Evolutionary conservation across 2,113 vertebrate genomes (phyloP).

Genomic region (Numida meleagris): DNA sequence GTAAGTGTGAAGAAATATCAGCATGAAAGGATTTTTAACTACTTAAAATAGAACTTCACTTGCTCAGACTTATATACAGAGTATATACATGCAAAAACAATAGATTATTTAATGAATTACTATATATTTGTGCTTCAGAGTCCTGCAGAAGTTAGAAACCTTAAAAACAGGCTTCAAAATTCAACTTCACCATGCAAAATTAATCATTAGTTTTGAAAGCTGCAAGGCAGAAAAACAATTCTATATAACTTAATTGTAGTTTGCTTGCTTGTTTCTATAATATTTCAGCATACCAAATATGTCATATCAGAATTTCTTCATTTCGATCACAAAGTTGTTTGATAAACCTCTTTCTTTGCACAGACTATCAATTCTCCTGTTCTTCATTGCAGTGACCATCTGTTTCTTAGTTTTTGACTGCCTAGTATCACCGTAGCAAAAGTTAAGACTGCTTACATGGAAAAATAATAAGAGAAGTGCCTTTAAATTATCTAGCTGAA

Average conservation of each 20-base stretch:
- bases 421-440: not conserved
- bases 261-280: not conserved
- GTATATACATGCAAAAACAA: not conserved
- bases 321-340: not conserved
- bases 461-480: constrained; percentile 7
- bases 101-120: not conserved
- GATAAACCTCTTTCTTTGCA: not conserved
- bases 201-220: not conserved
- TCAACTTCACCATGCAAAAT: not conserved
- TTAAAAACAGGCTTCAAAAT: not conserved
- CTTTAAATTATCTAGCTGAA: not conserved
- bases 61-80: not conserved
- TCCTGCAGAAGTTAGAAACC: not conserved
- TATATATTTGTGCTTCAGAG: not conserved
- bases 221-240: not conserved
- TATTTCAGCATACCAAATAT: not conserved
- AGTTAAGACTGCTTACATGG: not conserved
- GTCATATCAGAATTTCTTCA: not conserved
- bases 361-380: not conserved
- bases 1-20: not conserved
- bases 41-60: not conserved
- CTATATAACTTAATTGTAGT: not conserved
- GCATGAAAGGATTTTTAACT: not conserved
- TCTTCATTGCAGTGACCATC: not conserved
- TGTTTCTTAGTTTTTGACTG: not conserved